These are phyloP conservation scores for Dichetophora obliterata DNA, from an alignment of 2,888 invertebrate genomes.

Conservation along the genomic window DNA sequence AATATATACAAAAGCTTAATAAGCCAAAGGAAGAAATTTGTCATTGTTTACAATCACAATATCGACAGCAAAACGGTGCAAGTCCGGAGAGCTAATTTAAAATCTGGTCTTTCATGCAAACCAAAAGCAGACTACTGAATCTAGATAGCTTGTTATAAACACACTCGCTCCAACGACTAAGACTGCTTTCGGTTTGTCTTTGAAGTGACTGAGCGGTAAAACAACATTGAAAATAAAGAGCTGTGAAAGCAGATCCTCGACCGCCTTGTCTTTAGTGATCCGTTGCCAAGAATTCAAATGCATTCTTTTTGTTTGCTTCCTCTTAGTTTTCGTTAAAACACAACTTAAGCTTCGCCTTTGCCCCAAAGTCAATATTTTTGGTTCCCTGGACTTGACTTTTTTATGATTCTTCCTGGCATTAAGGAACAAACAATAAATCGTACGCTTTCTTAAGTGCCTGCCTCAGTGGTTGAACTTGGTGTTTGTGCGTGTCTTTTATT, in stretches of 20 bases:
- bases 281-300: slow-evolving; percentile 8
- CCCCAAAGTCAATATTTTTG: too few relatives aligned
- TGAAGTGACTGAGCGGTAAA: neutral
- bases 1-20: neutral
- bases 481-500: too few relatives aligned
- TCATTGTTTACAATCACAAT: slow-evolving; percentile 25
- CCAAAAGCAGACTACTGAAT: neutral
- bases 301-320: neutral
- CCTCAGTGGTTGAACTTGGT: too few relatives aligned
- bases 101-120: neutral
- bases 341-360: too few relatives aligned
- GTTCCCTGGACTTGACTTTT: too few relatives aligned
- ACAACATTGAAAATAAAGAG: neutral
- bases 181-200: slow-evolving; percentile 4
- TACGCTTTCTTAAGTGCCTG: too few relatives aligned
- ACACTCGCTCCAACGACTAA: neutral
- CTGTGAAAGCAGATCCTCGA: neutral
- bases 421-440: too few relatives aligned
- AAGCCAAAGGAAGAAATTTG: neutral
- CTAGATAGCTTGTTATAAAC: slow-evolving; percentile 13
- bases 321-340: too few relatives aligned
- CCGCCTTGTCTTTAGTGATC: neutral
- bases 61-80: neutral
- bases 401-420: too few relatives aligned
- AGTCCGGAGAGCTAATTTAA: neutral